Conservation (phyloP, 2,113 vertebrate species). For the Passer montanus region DNA sequence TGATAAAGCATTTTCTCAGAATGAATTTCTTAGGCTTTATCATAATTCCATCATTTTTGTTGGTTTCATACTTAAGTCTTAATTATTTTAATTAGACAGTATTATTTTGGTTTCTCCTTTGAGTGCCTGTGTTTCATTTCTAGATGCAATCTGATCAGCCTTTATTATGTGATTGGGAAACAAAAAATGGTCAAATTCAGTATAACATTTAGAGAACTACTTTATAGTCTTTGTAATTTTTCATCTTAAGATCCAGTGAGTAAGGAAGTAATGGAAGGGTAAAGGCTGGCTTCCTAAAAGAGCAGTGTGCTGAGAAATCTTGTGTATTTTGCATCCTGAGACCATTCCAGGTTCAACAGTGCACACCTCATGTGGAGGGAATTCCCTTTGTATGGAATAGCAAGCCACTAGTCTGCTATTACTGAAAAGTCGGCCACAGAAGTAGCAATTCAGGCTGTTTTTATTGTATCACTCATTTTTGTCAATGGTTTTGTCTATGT, state of each 20-base stretch:
- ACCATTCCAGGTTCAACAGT: background rate
- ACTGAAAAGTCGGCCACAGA: background rate
- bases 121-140: background rate
- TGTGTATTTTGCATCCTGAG: background rate
- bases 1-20: background rate
- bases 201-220: background rate
- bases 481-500: background rate
- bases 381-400: background rate
- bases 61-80: background rate
- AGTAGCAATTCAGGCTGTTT: background rate
- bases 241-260: background rate
- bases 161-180: background rate
- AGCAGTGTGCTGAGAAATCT: background rate
- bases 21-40: background rate
- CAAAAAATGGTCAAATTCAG: background rate
- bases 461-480: background rate
- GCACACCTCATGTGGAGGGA: background rate
- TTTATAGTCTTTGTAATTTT: background rate
- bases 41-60: background rate
- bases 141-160: background rate
- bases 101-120: background rate
- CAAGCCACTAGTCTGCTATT: background rate
- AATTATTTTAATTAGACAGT: background rate
- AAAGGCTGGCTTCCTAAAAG: background rate
- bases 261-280: background rate